Percentiles rank a stretch among this genome's conserved stretches.
These are phyloP conservation scores for Myopa testacea DNA, from an alignment of 2,888 invertebrate species.

Conservation along the genomic window DNA sequence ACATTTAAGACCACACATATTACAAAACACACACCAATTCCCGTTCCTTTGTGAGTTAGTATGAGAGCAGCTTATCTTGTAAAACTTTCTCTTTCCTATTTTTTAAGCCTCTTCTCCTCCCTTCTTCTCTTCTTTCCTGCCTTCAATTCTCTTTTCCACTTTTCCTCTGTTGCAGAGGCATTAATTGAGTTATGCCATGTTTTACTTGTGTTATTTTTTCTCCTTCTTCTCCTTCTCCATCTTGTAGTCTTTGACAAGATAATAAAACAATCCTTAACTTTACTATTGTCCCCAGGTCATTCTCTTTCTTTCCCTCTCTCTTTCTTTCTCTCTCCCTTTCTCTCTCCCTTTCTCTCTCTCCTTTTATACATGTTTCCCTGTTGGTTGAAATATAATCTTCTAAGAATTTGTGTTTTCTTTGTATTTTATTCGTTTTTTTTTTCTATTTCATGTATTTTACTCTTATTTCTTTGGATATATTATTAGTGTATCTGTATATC, in stretches of 20 bases:
- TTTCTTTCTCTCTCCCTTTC: too few species aligned
- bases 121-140: background rate
- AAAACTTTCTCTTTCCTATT: constrained; percentile 4
- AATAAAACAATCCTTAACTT: constrained; percentile 11
- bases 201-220: background rate
- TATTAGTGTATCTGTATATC: too few species aligned
- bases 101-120: background rate
- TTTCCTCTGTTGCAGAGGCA: background rate
- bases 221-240: too few species aligned
- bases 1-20: too few species aligned
- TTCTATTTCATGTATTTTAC: background rate
- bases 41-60: too few species aligned
- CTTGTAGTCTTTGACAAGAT: background rate
- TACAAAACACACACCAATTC: too few species aligned
- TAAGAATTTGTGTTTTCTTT: background rate
- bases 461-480: background rate
- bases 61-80: background rate
- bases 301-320: too few species aligned
- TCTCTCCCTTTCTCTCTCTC: too few species aligned
- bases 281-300: background rate
- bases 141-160: constrained; percentile 1
- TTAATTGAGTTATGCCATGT: background rate
- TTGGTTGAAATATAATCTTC: background rate
- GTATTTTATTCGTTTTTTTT: background rate
- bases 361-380: background rate